phyloP scores from a whole-genome alignment of 2,797 vertebrate genomes.

The Prunella strophiata region DNA sequence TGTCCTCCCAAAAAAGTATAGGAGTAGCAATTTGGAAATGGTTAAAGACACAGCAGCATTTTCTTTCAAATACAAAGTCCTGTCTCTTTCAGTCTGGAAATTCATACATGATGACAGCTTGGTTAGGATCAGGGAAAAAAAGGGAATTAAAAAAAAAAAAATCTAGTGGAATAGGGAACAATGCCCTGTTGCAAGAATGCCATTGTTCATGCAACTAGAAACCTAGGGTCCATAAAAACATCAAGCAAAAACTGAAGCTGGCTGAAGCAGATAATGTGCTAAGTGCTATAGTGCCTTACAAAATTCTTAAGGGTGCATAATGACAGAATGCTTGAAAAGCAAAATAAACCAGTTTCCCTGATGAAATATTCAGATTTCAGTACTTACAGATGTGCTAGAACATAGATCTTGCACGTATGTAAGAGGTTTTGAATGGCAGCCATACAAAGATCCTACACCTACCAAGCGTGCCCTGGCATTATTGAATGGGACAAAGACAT shows the following conservation, averaged over 20 bases:
- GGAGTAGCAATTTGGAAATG: background rate
- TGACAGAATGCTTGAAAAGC: background rate
- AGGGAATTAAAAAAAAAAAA: background rate
- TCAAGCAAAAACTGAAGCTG: conserved; percentile 42
- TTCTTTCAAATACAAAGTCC: background rate
- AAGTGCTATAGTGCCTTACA: background rate
- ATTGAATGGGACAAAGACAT: accelerated
- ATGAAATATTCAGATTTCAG: background rate
- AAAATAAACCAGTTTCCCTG: background rate
- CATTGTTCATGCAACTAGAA: conserved; percentile 45
- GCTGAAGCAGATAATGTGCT: conserved; percentile 16
- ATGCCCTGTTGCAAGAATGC: background rate
- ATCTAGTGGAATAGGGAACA: background rate
- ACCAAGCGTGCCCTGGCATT: accelerated
- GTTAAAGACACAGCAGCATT: conserved; percentile 47
- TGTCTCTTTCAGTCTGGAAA: background rate
- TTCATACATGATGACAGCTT: background rate
- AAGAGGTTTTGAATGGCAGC: background rate
- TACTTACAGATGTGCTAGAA: background rate
- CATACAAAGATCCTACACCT: background rate
- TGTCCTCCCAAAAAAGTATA: background rate
- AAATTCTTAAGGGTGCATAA: conserved; percentile 8
- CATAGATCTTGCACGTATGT: background rate
- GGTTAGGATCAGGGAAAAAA: background rate
- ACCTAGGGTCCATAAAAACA: conserved; percentile 55